These are phyloP conservation scores for Monodelphis domestica DNA, from an alignment of 2,797 vertebrate genomes.

Conservation along the genomic window DNA sequence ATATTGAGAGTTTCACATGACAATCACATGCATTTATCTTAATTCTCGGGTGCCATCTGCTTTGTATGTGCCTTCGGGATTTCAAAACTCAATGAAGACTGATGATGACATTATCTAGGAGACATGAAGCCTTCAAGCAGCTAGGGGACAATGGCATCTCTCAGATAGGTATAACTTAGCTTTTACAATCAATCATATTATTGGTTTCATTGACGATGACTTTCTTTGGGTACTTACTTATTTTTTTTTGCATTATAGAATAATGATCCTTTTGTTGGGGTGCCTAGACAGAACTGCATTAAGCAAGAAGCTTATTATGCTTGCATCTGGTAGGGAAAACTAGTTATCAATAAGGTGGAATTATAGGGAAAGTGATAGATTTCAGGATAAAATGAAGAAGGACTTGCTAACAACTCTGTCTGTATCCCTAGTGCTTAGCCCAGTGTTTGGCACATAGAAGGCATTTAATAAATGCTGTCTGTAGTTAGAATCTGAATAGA, in stretches of 20 bases:
- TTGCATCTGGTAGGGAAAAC: not conserved
- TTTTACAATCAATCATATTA: not conserved
- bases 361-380: not conserved
- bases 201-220: not conserved
- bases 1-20: slow-evolving; percentile 63
- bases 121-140: slow-evolving; percentile 33
- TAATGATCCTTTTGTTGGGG: not conserved
- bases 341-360: not conserved
- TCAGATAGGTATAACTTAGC: not conserved
- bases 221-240: slow-evolving; percentile 33
- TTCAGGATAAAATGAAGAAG: not conserved
- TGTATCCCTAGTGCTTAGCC: too few species aligned
- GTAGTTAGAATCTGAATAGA: too few species aligned
- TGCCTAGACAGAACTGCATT: not conserved
- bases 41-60: slow-evolving; percentile 62
- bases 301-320: not conserved
- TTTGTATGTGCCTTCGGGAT: slow-evolving; percentile 52
- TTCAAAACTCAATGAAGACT: slow-evolving; percentile 66
- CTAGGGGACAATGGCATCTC: slow-evolving; percentile 44
- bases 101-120: slow-evolving; percentile 33
- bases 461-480: too few species aligned
- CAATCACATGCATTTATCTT: slow-evolving; percentile 79
- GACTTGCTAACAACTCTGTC: not conserved
- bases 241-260: slow-evolving; percentile 30
- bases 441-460: too few species aligned